Evolutionary conservation across 1,140 invertebrate species (phyloP).

Genomic region (Riptortus pedestris): DNA sequence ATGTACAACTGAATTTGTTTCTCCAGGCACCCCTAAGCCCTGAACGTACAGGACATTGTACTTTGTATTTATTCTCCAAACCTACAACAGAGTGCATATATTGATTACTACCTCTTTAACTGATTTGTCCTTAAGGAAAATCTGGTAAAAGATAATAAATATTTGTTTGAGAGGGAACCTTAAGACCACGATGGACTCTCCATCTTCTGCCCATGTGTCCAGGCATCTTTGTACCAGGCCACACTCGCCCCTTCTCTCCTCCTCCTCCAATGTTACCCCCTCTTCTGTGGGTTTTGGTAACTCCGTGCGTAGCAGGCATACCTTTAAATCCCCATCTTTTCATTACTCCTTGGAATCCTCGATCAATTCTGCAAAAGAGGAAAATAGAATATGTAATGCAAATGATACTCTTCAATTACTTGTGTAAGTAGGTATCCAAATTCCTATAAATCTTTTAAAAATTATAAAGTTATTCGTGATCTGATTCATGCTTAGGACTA

Average conservation of each 20-base stretch:
- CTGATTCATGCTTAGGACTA: too few relatives aligned
- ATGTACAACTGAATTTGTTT: constrained; percentile 64
- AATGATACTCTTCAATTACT: too few relatives aligned
- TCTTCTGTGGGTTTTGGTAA: constrained; percentile 89
- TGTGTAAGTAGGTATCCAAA: too few relatives aligned
- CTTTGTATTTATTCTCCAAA: constrained; percentile 85
- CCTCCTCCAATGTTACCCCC: constrained; percentile 82
- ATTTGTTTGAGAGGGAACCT: too few relatives aligned
- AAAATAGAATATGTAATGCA: constrained; percentile 32
- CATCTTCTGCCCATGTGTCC: constrained; percentile 87
- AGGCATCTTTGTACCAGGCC: constrained; percentile 92
- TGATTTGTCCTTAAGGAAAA: neutral
- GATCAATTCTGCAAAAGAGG: constrained; percentile 55
- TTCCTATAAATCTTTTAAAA: too few relatives aligned
- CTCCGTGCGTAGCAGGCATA: constrained; percentile 80
- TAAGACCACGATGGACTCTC: constrained; percentile 56
- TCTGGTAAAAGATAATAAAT: too few relatives aligned
- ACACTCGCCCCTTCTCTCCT: constrained; percentile 70
- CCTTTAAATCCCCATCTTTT: constrained; percentile 93
- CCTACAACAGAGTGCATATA: constrained; percentile 39
- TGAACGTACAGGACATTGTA: constrained; percentile 84
- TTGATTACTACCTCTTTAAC: neutral
- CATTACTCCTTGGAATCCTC: constrained; percentile 98
- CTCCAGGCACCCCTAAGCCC: constrained; percentile 71
- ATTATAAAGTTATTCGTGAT: too few relatives aligned